Base-by-base conservation (phyloP, 2,888 invertebrate genomes). In the Leucophora obtusa region DNA sequence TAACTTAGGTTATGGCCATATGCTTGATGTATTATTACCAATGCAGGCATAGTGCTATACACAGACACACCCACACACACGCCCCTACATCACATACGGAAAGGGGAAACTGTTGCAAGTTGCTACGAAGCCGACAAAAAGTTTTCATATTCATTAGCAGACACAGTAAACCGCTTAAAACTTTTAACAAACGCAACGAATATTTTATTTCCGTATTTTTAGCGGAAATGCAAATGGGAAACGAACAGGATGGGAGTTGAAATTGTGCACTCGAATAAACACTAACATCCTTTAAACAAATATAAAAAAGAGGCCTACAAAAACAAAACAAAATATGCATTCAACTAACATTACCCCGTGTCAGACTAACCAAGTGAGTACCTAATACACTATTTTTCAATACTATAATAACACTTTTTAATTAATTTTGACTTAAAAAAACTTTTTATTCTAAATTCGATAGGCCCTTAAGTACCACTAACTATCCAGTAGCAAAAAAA, bases 181-280 rank as follows among this genome's bases (percentile, higher is more conserved):
- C 66, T 73, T 77, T 69, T 28, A 15, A 74, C 59, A 71, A 74
- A 72, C 24, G 68, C 71, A 72, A 47, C 71, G 71, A 74, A 82
- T 60, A 76, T 71, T 79, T 82, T 79, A 74, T 75, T 83, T 83
- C 79, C 82, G 72, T 59, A 24, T 66, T 83, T 79, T 72, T 79
- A 74, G 71, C 58, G 77, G 82, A 82, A 72, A 77, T 72, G 69
- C 69, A 77, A 79, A 82, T 82, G 76, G 78, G 73, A 81, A 81
- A 79, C 68, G 54, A 58, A 47, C 60, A 70, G 65, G 76, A 76
- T 73, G 76, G 35, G 24, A 43, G 62, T 59, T 68, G 75, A 70
- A 75, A 74, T 73, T 79, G 78, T 68, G 56, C 73, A 60, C 53
- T 60, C 71, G 38, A 50, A 59, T 72, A 72, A 72, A 62, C 66